A percentile compares a stretch with the other conserved stretches of the same genome.
Conservation (phyloP, 1,140 invertebrate species). For the Lithobius niger region DNA sequence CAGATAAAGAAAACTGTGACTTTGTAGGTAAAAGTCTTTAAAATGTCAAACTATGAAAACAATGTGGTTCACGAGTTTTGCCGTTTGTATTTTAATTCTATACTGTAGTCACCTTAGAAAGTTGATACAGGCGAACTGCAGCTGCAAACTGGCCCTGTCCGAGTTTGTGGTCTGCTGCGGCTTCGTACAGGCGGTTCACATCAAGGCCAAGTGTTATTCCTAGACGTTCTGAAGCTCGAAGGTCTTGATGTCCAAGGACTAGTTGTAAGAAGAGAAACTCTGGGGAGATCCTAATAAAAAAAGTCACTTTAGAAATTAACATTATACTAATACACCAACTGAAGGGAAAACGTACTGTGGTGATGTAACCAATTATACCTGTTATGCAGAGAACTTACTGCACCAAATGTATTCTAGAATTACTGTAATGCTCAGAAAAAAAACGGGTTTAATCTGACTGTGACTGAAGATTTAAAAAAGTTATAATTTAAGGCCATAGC, state of each 20-base stretch:
- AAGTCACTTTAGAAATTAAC: background rate
- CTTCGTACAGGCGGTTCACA: constrained; percentile 51
- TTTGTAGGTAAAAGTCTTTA: too few relatives aligned
- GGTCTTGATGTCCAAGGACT: constrained; percentile 39
- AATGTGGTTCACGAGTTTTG: too few relatives aligned
- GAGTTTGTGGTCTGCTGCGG: constrained; percentile 53
- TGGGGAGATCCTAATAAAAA: constrained; percentile 39
- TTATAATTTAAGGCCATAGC: too few relatives aligned
- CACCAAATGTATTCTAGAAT: background rate
- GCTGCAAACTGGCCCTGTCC: constrained; percentile 45
- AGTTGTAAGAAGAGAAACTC: constrained; percentile 50
- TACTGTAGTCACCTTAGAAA: constrained; percentile 53
- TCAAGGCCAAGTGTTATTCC: constrained; percentile 47
- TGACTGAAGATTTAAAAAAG: background rate
- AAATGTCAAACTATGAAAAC: too few relatives aligned
- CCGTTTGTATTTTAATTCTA: too few relatives aligned
- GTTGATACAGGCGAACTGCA: constrained; percentile 53
- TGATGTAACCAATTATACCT: background rate
- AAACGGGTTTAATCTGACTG: background rate
- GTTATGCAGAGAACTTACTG: background rate
- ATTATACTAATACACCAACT: background rate
- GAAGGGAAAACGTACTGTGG: background rate
- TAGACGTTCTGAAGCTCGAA: constrained; percentile 42
- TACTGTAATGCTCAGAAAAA: background rate
- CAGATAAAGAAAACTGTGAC: too few relatives aligned